Conservation (phyloP, 2,797 vertebrate genomes). For the Karalla daura region DNA sequence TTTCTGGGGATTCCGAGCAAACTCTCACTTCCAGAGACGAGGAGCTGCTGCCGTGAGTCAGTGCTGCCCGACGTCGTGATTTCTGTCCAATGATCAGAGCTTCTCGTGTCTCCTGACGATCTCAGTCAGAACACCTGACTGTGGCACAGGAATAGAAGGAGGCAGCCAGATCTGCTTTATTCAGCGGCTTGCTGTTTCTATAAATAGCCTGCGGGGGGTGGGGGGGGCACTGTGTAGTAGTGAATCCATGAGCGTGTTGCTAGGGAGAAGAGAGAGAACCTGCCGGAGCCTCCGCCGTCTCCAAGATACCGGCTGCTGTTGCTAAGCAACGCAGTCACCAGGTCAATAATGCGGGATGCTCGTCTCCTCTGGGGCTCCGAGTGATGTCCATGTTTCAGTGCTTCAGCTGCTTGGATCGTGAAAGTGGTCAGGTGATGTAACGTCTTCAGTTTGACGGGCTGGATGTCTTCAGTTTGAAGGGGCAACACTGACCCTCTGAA, state of each 20-base stretch:
- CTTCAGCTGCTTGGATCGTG: constrained; percentile 69
- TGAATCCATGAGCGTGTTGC: constrained; percentile 69
- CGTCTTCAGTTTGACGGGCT: no score
- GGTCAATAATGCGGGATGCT: constrained; percentile 77
- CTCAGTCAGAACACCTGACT: background rate
- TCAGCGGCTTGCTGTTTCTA: constrained; percentile 49
- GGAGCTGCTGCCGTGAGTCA: constrained; percentile 31
- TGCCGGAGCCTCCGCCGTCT: constrained; percentile 63
- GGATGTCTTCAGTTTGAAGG: no score
- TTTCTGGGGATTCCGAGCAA: constrained; percentile 44
- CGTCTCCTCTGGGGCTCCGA: constrained; percentile 54
- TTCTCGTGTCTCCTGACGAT: background rate
- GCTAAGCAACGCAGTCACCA: constrained; percentile 78
- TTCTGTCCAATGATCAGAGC: constrained; percentile 2
- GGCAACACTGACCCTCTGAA: constrained; percentile 20
- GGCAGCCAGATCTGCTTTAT: constrained; percentile 7
- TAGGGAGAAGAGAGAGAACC: constrained; percentile 68
- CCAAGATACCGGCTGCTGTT: constrained; percentile 71
- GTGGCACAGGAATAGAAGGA: constrained; percentile 9
- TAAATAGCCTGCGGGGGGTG: constrained; percentile 63
- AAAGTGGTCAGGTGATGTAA: constrained; percentile 37
- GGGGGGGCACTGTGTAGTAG: constrained; percentile 33
- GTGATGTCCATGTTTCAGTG: constrained; percentile 71
- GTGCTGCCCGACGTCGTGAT: background rate
- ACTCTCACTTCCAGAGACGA: constrained; percentile 9